Conservation (phyloP, 2,888 invertebrate species). For the Latrodectus hesperus region DNA sequence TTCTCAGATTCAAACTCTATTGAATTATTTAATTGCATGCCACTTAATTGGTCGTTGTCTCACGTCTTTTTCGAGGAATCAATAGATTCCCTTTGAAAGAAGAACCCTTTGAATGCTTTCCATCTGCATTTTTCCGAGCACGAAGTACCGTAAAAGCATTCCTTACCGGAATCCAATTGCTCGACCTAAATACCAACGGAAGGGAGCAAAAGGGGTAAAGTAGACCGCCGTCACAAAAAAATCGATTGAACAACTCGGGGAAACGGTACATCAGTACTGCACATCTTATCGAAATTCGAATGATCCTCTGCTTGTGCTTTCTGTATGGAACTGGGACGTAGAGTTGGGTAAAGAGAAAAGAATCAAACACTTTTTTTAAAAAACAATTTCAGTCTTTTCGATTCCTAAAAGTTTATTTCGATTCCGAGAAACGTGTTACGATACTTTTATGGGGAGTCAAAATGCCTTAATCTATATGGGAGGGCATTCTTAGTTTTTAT, state of each 20-base stretch:
- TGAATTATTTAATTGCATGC: no score
- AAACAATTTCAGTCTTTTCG: not conserved
- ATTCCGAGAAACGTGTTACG: not conserved
- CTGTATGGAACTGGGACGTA: not conserved
- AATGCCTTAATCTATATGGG: not conserved
- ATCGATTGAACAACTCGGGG: not conserved
- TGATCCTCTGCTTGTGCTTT: not conserved
- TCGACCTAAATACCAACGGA: constrained; percentile 1
- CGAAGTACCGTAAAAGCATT: not conserved
- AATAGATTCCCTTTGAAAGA: not conserved
- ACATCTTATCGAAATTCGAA: constrained; percentile 5
- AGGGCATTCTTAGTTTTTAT: no score
- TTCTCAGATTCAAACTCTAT: not conserved
- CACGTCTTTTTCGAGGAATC: not conserved
- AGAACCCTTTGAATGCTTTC: not conserved
- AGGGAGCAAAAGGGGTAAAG: not conserved
- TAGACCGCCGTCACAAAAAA: not conserved
- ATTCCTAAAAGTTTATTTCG: constrained; percentile 1
- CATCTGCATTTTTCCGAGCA: constrained; percentile 2
- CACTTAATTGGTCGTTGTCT: not conserved
- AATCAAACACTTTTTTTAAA: not conserved
- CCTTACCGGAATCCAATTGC: not conserved
- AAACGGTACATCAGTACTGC: not conserved
- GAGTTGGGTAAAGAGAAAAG: not conserved
- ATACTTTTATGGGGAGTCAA: constrained; percentile 5